A percentile compares a stretch with the other conserved stretches of the same genome.
Evolutionary conservation across 2,113 vertebrate species (phyloP).

Genomic region (Lepus timidus): DNA sequence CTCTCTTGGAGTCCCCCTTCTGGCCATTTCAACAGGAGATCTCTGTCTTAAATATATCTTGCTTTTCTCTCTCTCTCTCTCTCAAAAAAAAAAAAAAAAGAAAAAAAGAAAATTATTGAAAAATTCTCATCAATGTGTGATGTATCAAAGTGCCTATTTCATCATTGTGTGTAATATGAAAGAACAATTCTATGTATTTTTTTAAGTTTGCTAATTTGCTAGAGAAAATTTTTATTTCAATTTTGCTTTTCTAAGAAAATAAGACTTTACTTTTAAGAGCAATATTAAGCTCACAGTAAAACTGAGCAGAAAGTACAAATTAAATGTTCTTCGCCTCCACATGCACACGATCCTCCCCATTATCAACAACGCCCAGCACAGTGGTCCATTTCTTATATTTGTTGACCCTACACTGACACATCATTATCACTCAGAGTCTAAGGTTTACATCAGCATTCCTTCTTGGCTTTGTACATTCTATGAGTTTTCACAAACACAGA

Average conservation of each 20-base stretch:
- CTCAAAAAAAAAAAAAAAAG: not conserved
- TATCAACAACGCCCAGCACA: not conserved
- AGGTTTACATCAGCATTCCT: not conserved
- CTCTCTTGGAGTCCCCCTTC: too few relatives aligned
- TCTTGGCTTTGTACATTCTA: not conserved
- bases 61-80: too few relatives aligned
- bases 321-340: not conserved
- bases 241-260: not conserved
- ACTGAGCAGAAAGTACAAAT: not conserved
- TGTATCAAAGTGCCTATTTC: not conserved
- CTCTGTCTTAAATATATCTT: too few relatives aligned
- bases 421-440: not conserved
- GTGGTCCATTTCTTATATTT: not conserved
- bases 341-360: not conserved
- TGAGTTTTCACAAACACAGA: not conserved
- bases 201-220: not conserved
- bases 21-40: too few relatives aligned
- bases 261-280: not conserved
- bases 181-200: not conserved
- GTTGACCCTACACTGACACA: not conserved
- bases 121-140: not conserved
- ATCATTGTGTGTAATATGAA: not conserved
- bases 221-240: not conserved
- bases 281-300: constrained; percentile 2
- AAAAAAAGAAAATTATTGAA: not conserved